phyloP scores from a whole-genome alignment of 2,113 vertebrate species.

The Hemiprocne comata region DNA sequence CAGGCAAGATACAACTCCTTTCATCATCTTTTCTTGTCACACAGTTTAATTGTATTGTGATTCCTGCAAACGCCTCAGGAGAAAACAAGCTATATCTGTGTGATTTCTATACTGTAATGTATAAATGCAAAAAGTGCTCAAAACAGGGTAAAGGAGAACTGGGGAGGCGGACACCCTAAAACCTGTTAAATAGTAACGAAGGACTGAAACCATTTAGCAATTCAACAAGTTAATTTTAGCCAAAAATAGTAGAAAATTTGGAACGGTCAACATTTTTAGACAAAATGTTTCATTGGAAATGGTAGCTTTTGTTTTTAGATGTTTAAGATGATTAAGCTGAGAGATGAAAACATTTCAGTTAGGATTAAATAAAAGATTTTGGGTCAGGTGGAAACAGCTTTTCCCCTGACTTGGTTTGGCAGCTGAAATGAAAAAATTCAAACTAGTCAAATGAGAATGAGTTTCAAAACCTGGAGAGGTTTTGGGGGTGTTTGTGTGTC shows the following conservation, averaged over 20 bases:
- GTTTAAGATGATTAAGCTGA: slow-evolving; percentile 64
- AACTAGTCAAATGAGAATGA: background rate
- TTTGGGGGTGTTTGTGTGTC: background rate
- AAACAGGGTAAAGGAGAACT: background rate
- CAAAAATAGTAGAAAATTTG: slow-evolving; percentile 52
- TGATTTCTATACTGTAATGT: background rate
- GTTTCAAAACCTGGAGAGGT: slow-evolving; percentile 3
- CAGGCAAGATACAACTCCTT: background rate
- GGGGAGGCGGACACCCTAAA: background rate
- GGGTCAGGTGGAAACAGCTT: slow-evolving; percentile 67
- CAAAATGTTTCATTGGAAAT: slow-evolving; percentile 64
- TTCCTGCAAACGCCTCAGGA: background rate
- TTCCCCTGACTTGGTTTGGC: slow-evolving; percentile 54
- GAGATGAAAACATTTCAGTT: slow-evolving; percentile 65
- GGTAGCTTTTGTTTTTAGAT: slow-evolving; percentile 56
- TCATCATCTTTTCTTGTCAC: background rate
- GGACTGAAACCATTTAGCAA: background rate
- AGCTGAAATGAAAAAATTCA: slow-evolving; percentile 42
- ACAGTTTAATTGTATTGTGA: background rate
- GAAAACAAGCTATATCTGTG: background rate
- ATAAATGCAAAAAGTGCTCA: background rate
- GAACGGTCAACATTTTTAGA: slow-evolving; percentile 45
- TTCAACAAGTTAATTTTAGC: slow-evolving; percentile 39
- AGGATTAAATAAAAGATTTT: slow-evolving; percentile 58
- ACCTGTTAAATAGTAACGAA: background rate